Conservation (phyloP, 2,113 vertebrate genomes). For the Talpa occidentalis region DNA sequence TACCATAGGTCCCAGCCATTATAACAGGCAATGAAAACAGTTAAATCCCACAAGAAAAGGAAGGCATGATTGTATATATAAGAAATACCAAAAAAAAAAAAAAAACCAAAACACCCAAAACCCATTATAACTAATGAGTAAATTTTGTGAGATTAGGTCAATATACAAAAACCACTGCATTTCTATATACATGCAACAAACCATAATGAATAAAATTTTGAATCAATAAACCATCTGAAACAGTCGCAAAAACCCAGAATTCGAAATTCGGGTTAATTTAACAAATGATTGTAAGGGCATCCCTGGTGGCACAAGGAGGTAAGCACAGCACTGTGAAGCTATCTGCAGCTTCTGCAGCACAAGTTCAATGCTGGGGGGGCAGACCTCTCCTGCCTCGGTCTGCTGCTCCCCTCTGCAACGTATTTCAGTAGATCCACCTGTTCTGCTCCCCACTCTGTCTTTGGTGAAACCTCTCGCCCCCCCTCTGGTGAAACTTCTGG, state of each 20-base stretch:
- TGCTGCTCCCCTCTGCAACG: neutral
- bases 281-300: too few species aligned
- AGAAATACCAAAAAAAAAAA: neutral
- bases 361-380: too few species aligned
- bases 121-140: constrained; percentile 9
- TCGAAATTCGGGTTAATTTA: neutral
- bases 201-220: neutral
- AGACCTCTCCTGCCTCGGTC: too few species aligned
- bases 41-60: neutral
- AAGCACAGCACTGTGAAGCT: too few species aligned
- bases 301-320: too few species aligned
- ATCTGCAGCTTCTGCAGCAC: too few species aligned
- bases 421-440: too few species aligned
- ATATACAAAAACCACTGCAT: neutral
- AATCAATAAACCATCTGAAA: constrained; percentile 23
- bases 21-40: neutral
- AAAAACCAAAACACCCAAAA: too few species aligned
- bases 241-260: neutral
- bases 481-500: too few species aligned
- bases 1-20: neutral
- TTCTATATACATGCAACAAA: constrained; percentile 14
- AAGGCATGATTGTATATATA: neutral
- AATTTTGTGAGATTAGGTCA: neutral
- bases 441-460: too few species aligned
- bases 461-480: too few species aligned